phyloP scores from a whole-genome alignment of 2,113 vertebrate genomes.

The Poeciliopsis occidentalis region DNA sequence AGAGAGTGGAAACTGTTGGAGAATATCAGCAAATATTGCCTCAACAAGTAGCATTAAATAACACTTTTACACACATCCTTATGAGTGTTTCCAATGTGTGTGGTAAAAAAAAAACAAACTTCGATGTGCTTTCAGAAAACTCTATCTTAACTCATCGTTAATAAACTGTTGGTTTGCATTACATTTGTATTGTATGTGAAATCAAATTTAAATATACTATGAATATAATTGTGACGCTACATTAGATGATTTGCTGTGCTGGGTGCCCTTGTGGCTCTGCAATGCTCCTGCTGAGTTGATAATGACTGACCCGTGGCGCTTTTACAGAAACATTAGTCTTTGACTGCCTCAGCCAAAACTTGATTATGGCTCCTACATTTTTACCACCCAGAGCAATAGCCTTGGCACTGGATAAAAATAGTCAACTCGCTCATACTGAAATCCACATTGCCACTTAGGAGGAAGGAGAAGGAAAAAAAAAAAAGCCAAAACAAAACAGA shows the following conservation, averaged over 20 bases:
- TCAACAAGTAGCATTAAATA: too few species aligned
- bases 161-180: background rate
- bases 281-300: conserved; percentile 40
- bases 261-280: background rate
- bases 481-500: background rate
- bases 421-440: conserved; percentile 42
- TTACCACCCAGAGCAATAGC: conserved; percentile 34
- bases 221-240: background rate
- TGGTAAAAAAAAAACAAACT: too few species aligned
- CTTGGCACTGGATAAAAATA: conserved; percentile 54
- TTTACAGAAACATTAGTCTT: conserved; percentile 49
- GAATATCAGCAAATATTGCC: too few species aligned
- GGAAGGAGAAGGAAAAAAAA: background rate
- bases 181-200: background rate
- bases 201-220: background rate
- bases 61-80: too few species aligned
- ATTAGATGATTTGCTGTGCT: conserved; percentile 10
- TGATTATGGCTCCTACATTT: conserved; percentile 48
- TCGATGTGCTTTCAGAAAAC: background rate
- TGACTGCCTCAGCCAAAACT: conserved; percentile 42
- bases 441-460: conserved; percentile 51
- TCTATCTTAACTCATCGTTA: background rate
- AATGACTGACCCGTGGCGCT: conserved; percentile 46
- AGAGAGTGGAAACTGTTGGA: too few species aligned
- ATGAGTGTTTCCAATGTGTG: background rate